These are phyloP conservation scores for Psilanteris sp. DNA, from an alignment of 1,140 invertebrate genomes.

Conservation along the genomic window DNA sequence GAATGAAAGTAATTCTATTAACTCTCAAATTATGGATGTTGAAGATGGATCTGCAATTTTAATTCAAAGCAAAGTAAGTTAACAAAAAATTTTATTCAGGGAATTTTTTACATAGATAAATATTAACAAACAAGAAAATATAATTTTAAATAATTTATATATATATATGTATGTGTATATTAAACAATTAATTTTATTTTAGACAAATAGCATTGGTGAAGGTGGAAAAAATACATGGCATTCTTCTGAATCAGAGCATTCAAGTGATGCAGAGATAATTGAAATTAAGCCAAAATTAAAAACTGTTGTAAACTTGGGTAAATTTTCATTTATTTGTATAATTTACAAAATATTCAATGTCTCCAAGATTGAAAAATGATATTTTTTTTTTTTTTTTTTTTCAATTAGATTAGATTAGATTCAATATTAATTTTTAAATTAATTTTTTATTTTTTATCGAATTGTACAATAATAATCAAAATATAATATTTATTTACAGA, in stretches of 20 bases:
- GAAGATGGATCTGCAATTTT: slow-evolving; percentile 71
- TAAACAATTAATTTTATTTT: slow-evolving; percentile 25
- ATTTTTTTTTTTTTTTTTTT: slow-evolving; percentile 2
- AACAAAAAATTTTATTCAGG: slow-evolving; percentile 20
- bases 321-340: slow-evolving; percentile 52
- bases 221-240: slow-evolving; percentile 76
- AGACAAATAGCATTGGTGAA: slow-evolving; percentile 62
- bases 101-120: not conserved
- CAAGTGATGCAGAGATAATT: slow-evolving; percentile 69
- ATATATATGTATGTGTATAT: too few relatives aligned
- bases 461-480: slow-evolving; percentile 52
- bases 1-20: slow-evolving; percentile 19
- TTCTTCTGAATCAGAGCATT: slow-evolving; percentile 70
- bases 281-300: slow-evolving; percentile 68
- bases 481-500: slow-evolving; percentile 72
- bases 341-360: slow-evolving; percentile 43
- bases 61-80: slow-evolving; percentile 48
- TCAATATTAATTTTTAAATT: too few relatives aligned
- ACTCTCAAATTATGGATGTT: slow-evolving; percentile 60
- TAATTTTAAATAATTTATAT: slow-evolving; percentile 8
- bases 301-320: slow-evolving; percentile 75
- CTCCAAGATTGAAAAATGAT: slow-evolving; percentile 4
- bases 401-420: too few relatives aligned
- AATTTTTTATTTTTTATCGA: slow-evolving; percentile 13
- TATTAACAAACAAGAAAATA: not conserved